Percentiles rank a stretch among this genome's conserved stretches.
Evolutionary conservation across 2,888 invertebrate species (phyloP).

Genomic region (Lithophane leautieri): DNA sequence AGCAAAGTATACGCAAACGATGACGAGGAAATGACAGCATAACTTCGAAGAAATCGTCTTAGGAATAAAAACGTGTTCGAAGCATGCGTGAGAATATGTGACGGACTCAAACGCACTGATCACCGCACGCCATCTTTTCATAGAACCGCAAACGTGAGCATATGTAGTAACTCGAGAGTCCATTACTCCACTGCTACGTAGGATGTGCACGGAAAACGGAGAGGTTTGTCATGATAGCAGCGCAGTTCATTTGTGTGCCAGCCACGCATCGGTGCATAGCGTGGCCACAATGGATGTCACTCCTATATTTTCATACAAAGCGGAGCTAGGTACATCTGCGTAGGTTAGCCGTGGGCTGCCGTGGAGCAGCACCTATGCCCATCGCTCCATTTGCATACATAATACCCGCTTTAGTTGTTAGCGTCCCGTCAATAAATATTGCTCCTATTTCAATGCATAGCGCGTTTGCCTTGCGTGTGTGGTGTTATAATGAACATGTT

Average conservation of each 20-base stretch:
- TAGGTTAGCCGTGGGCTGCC: not conserved
- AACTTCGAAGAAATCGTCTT: slow-evolving; percentile 78
- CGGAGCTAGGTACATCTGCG: not conserved
- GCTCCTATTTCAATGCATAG: slow-evolving; percentile 26
- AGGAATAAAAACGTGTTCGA: slow-evolving; percentile 76
- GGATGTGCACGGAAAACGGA: not conserved
- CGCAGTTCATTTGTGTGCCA: not conserved
- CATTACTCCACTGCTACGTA: not conserved
- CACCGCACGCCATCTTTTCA: slow-evolving; percentile 43
- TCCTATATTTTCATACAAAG: not conserved
- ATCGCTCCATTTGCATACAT: slow-evolving; percentile 44
- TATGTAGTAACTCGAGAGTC: not conserved
- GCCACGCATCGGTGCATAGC: not conserved
- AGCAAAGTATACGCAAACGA: slow-evolving; percentile 19
- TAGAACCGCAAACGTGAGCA: not conserved
- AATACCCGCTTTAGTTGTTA: slow-evolving; percentile 15
- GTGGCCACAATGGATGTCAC: not conserved
- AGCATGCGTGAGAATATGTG: slow-evolving; percentile 77
- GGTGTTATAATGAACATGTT: slow-evolving; percentile 21
- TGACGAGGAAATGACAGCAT: slow-evolving; percentile 64
- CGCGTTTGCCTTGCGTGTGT: slow-evolving; percentile 33
- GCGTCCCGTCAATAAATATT: slow-evolving; percentile 18
- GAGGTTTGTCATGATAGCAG: not conserved
- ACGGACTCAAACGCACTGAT: slow-evolving; percentile 36
- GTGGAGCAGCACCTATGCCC: not conserved